These are phyloP conservation scores for Apamea monoglypha DNA, from an alignment of 2,888 invertebrate species.

Conservation along the genomic window DNA sequence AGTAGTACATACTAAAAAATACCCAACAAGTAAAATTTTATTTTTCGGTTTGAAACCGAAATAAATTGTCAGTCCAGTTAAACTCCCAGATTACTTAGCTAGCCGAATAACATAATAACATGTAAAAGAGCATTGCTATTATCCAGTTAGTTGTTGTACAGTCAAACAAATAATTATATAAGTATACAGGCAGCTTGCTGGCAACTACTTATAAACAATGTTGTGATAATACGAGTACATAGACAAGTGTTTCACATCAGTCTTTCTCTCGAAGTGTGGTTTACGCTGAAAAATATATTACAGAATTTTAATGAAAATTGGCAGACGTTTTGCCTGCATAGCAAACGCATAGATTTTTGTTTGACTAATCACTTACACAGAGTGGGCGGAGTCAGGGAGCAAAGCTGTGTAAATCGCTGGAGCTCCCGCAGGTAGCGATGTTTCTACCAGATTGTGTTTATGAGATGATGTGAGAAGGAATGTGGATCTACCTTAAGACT, in stretches of 20 bases:
- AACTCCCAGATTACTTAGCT: conserved; percentile 21
- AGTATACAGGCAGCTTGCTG: not conserved
- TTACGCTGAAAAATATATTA: not conserved
- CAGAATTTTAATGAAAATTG: not conserved
- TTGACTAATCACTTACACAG: not conserved
- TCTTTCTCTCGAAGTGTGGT: not conserved
- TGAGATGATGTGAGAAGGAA: conserved; percentile 30
- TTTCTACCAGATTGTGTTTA: conserved; percentile 29
- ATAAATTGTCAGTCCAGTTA: not conserved
- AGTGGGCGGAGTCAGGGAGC: conserved; percentile 12
- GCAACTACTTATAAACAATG: not conserved
- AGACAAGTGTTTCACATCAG: not conserved
- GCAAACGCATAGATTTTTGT: not conserved
- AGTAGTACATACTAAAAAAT: not conserved
- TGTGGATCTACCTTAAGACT: conserved; percentile 17
- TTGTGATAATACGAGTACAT: not conserved
- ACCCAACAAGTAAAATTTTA: not conserved
- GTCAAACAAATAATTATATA: not conserved
- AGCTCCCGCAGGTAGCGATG: conserved; percentile 37
- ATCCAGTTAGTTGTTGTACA: not conserved
- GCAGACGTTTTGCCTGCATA: not conserved
- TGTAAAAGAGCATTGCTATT: conserved; percentile 19
- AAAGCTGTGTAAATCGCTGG: conserved; percentile 40
- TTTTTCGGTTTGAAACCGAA: not conserved
- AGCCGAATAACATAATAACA: conserved; percentile 10